A percentile compares a stretch with the other conserved stretches of the same genome.
These are phyloP conservation scores for Morbakka virulenta DNA, from an alignment of 30 jellyfish, hydroid and myxozoan genomes.

Conservation along the genomic window DNA sequence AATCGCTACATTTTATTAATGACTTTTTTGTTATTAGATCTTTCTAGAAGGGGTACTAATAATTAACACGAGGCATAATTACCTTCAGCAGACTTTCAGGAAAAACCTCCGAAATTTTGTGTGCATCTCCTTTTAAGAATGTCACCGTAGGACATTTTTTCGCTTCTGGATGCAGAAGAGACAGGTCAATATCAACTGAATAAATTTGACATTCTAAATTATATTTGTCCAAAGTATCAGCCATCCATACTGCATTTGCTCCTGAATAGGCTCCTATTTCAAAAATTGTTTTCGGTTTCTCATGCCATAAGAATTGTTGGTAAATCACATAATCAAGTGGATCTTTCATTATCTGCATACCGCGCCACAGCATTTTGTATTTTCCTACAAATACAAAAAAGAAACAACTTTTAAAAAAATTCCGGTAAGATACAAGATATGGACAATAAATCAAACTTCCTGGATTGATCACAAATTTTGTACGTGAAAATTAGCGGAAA, in stretches of 20 bases:
- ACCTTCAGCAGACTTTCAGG: slow-evolving; percentile 57
- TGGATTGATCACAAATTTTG: no score
- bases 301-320: slow-evolving; percentile 73
- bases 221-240: slow-evolving; percentile 54
- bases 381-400: no score
- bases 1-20: no score
- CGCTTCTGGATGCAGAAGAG: slow-evolving; percentile 34
- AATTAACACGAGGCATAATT: background rate
- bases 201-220: slow-evolving; percentile 39
- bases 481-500: no score
- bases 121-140: slow-evolving; percentile 45
- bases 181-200: slow-evolving; percentile 56
- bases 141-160: slow-evolving; percentile 6
- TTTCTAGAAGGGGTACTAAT: no score
- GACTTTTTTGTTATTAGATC: no score
- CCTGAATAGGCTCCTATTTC: slow-evolving; percentile 92
- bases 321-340: slow-evolving; percentile 55
- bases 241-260: slow-evolving; percentile 93
- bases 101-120: slow-evolving; percentile 27
- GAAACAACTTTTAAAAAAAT: no score
- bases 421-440: no score
- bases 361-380: slow-evolving; percentile 72
- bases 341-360: slow-evolving; percentile 75
- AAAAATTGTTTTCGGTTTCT: slow-evolving; percentile 56
- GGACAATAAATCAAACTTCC: no score